phyloP scores from a whole-genome alignment of 1,140 invertebrate genomes.

The Trinorchestia longiramus region DNA sequence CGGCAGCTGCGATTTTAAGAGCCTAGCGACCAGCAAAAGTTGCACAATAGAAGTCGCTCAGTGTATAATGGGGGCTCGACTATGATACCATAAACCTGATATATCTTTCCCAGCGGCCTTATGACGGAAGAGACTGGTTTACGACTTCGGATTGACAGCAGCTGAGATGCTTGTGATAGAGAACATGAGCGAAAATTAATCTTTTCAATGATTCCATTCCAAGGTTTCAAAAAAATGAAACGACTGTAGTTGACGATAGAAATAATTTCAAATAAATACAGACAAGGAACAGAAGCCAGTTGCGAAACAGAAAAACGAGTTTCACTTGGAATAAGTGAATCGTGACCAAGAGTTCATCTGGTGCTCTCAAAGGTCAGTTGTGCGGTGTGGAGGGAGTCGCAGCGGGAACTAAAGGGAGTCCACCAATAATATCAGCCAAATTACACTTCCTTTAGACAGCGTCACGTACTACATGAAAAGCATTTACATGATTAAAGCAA shows the following conservation, averaged over 20 bases:
- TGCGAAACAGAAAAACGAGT: background rate
- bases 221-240: background rate
- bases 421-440: background rate
- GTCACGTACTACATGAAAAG: conserved; percentile 19
- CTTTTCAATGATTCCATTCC: background rate
- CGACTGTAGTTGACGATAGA: background rate
- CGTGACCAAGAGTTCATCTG: conserved; percentile 11
- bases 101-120: background rate
- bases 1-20: conserved; percentile 26
- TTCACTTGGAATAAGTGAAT: background rate
- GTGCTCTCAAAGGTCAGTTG: conserved; percentile 12
- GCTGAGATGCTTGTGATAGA: background rate
- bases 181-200: background rate
- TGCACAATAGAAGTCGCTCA: conserved; percentile 55
- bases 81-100: conserved; percentile 37
- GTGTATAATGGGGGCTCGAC: conserved; percentile 38
- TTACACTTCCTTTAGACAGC: background rate
- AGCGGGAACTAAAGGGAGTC: background rate
- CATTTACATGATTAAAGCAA: background rate
- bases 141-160: background rate
- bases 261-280: background rate
- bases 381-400: background rate
- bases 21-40: conserved; percentile 50
- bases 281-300: background rate
- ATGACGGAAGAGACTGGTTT: background rate